Conservation (phyloP, 1,140 invertebrate species). For the Solen grandis region DNA sequence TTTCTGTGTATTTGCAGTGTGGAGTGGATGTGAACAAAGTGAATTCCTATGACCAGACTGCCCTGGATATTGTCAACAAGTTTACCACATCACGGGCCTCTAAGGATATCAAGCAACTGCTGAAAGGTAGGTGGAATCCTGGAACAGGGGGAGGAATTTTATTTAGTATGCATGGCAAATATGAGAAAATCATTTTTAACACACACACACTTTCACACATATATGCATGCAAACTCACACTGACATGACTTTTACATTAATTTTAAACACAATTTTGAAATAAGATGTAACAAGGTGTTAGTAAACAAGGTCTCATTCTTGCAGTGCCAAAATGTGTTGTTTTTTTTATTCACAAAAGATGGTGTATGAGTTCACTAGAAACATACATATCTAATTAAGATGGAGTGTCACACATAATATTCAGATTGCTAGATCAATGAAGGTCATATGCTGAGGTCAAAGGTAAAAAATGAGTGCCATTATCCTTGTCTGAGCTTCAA, state of each 20-base stretch:
- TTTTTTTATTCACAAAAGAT: too few species aligned
- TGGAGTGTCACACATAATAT: too few species aligned
- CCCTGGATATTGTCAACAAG: slow-evolving; percentile 81
- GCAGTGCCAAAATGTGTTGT: too few species aligned
- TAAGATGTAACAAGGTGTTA: neutral
- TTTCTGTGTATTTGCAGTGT: slow-evolving; percentile 75
- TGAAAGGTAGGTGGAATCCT: slow-evolving; percentile 81
- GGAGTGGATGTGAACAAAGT: slow-evolving; percentile 81
- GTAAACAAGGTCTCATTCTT: neutral
- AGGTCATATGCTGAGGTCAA: too few species aligned
- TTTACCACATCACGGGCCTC: slow-evolving; percentile 80
- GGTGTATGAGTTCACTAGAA: too few species aligned
- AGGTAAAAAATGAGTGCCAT: too few species aligned
- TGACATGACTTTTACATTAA: neutral
- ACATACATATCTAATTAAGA: too few species aligned
- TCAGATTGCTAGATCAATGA: too few species aligned
- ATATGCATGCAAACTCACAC: neutral
- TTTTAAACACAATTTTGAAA: neutral
- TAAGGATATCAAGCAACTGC: slow-evolving; percentile 81
- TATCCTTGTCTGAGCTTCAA: too few species aligned
- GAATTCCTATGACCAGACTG: slow-evolving; percentile 82
- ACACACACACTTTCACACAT: neutral
- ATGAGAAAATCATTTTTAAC: neutral
- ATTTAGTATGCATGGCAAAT: neutral
- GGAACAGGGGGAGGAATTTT: too few species aligned